These are phyloP conservation scores for Chrysomallon squamiferum DNA, from an alignment of 1,140 invertebrate species.

Conservation along the genomic window DNA sequence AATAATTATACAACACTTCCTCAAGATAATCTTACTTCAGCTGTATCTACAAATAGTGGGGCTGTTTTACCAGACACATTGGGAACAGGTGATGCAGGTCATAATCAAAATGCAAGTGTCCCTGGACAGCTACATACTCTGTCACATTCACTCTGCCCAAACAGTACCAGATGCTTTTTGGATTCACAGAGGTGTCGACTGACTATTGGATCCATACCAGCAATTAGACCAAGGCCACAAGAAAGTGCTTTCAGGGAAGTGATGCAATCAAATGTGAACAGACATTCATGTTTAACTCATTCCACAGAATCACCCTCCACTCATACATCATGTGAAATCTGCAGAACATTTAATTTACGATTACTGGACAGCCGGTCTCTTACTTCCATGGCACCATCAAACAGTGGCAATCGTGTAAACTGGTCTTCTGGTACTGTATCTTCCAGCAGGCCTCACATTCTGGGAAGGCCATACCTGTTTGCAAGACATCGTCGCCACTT, in stretches of 20 bases:
- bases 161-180: too few relatives aligned
- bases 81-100: too few relatives aligned
- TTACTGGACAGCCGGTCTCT: neutral
- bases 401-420: neutral
- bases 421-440: neutral
- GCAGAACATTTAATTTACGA: neutral
- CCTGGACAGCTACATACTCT: too few relatives aligned
- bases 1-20: too few relatives aligned
- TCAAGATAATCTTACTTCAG: too few relatives aligned
- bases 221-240: neutral
- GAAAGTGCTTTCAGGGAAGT: conserved; percentile 4
- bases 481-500: neutral
- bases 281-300: neutral
- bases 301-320: neutral
- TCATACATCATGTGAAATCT: neutral
- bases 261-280: neutral
- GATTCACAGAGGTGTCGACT: too few relatives aligned
- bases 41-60: too few relatives aligned
- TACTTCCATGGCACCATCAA: neutral
- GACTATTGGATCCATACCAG: too few relatives aligned
- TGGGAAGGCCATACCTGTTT: neutral
- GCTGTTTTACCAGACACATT: too few relatives aligned
- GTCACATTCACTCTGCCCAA: too few relatives aligned
- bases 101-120: too few relatives aligned
- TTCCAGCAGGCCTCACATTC: neutral